These are phyloP conservation scores for Gibbula magus DNA, from an alignment of 2,888 invertebrate species.

Conservation along the genomic window DNA sequence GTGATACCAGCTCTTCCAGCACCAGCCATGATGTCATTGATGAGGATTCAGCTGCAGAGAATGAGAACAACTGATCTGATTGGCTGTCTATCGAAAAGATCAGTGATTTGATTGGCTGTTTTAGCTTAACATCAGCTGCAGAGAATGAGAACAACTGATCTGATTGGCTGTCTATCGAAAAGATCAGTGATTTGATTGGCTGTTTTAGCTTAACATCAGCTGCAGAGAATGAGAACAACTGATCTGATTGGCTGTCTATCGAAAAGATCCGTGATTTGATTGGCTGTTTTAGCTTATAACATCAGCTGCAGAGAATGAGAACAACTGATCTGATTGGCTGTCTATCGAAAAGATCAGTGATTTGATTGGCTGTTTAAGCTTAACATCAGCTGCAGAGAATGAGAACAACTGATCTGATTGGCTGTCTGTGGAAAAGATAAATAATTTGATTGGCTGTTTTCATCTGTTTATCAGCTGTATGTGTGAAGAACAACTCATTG, in stretches of 20 bases:
- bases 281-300: too few species aligned
- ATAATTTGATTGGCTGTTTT: neutral
- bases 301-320: slow-evolving; percentile 18
- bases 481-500: neutral
- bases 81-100: neutral
- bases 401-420: neutral
- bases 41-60: slow-evolving; percentile 32
- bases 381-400: slow-evolving; percentile 16
- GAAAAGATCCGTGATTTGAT: too few species aligned
- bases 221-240: neutral
- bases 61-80: slow-evolving; percentile 2
- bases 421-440: neutral
- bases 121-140: slow-evolving; percentile 11
- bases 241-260: neutral
- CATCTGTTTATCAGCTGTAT: neutral
- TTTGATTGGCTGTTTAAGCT: too few species aligned
- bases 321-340: neutral
- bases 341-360: neutral
- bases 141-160: neutral
- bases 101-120: neutral
- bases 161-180: slow-evolving; percentile 4
- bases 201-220: neutral
- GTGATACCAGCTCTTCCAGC: slow-evolving; percentile 59
- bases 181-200: neutral
- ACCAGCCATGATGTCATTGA: slow-evolving; percentile 41